phyloP scores from a whole-genome alignment of 2,113 vertebrate species.

The Lycaon pictus region DNA sequence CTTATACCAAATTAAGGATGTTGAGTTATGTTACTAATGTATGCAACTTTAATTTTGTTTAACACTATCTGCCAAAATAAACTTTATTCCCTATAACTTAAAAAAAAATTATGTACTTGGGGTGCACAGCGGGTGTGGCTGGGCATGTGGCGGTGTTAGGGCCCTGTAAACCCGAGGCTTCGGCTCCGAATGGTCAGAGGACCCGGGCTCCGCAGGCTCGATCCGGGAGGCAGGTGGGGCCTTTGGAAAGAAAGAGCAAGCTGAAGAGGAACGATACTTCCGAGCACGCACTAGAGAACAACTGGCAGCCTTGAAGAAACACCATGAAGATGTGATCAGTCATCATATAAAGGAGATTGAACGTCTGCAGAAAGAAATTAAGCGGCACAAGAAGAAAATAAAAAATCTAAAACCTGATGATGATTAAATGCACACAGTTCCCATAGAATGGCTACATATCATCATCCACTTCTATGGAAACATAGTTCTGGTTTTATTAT shows the following conservation, averaged over 20 bases:
- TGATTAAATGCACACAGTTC: constrained; percentile 79
- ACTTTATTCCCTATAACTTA: too few species aligned
- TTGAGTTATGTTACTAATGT: too few species aligned
- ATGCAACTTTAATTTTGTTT: too few species aligned
- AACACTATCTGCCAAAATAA: too few species aligned
- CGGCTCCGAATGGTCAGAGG: constrained; percentile 85
- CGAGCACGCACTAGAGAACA: constrained; percentile 60
- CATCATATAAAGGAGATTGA: constrained; percentile 94
- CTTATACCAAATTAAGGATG: too few species aligned
- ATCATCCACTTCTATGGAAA: neutral
- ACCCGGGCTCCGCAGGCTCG: constrained; percentile 86
- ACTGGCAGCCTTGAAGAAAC: too few species aligned
- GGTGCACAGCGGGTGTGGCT: constrained; percentile 30
- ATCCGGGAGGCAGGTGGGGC: constrained; percentile 94
- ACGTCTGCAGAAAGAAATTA: constrained; percentile 93
- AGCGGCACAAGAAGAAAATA: constrained; percentile 94
- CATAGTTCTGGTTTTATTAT: constrained; percentile 34
- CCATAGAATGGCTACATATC: neutral
- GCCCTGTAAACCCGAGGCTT: constrained; percentile 79
- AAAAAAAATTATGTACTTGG: too few species aligned
- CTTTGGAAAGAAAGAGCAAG: constrained; percentile 92
- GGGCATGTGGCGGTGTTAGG: constrained; percentile 68
- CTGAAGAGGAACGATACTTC: constrained; percentile 95
- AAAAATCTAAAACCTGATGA: constrained; percentile 88
- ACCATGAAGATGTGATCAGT: too few species aligned